phyloP scores from a whole-genome alignment of 2,888 invertebrate species.

The Pyrochroa serraticornis region DNA sequence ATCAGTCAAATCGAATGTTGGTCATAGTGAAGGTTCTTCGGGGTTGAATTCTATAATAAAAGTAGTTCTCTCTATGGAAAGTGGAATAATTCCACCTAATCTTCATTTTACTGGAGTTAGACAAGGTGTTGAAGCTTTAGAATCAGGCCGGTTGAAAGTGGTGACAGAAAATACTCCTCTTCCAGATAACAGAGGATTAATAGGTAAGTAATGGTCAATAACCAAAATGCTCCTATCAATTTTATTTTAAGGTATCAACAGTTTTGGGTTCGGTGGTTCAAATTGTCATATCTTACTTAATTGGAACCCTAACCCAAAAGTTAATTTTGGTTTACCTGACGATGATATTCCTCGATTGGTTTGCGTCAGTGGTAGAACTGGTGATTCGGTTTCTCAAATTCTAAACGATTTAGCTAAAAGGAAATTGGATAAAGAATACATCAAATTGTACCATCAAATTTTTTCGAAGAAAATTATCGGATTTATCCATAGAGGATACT shows the following conservation, averaged over 20 bases:
- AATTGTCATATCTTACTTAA: conserved; percentile 75
- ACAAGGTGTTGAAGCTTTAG: conserved; percentile 59
- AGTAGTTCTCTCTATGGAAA: conserved; percentile 62
- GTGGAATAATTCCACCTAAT: conserved; percentile 71
- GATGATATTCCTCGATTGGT: conserved; percentile 75
- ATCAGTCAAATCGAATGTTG: conserved; percentile 91
- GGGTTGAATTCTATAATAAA: conserved; percentile 75
- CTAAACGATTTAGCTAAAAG: conserved; percentile 66
- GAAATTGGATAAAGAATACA: conserved; percentile 67
- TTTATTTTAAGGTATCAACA: conserved; percentile 65
- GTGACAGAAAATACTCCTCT: conserved; percentile 60
- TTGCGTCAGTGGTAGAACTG: conserved; percentile 78
- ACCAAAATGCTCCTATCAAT: background rate
- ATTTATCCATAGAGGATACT: conserved; percentile 14
- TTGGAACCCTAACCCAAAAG: conserved; percentile 65
- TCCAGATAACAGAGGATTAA: conserved; percentile 48
- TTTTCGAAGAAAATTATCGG: conserved; percentile 6
- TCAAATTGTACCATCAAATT: conserved; percentile 56
- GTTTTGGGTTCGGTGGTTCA: conserved; percentile 91
- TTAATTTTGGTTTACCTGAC: conserved; percentile 66
- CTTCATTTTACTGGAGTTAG: conserved; percentile 68
- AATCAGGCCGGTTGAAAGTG: conserved; percentile 60
- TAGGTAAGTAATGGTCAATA: conserved; percentile 55
- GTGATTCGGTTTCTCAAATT: conserved; percentile 70
- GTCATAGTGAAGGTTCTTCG: conserved; percentile 87